Percentiles rank a stretch among this genome's conserved stretches.
These are phyloP conservation scores for Hippasteria phrygiana DNA, from an alignment of 53 echinoderm and acorn worm species.

Conservation along the genomic window DNA sequence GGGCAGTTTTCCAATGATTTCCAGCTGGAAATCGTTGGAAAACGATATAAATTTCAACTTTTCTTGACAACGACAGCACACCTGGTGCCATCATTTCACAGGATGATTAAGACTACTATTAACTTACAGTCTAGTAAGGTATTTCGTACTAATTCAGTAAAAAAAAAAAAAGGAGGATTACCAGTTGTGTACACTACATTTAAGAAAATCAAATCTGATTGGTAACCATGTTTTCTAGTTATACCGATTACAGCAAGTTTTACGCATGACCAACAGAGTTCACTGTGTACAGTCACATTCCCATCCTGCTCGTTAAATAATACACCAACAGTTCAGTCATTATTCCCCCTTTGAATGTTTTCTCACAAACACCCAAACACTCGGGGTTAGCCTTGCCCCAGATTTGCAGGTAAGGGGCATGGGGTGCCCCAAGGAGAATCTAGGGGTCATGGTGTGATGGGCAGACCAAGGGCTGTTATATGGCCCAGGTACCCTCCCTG, in stretches of 20 bases:
- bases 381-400: neutral
- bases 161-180: too few relatives aligned
- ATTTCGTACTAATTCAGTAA: too few relatives aligned
- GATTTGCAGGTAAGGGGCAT: neutral
- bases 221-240: neutral
- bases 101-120: too few relatives aligned
- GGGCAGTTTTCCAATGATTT: too few relatives aligned
- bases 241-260: neutral
- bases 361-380: neutral
- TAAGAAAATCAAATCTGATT: too few relatives aligned
- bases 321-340: slow-evolving; percentile 21
- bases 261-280: neutral
- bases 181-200: too few relatives aligned
- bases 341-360: neutral
- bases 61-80: too few relatives aligned
- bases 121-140: too few relatives aligned
- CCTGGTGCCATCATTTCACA: too few relatives aligned
- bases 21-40: too few relatives aligned
- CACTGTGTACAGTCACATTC: neutral
- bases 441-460: neutral
- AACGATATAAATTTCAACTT: too few relatives aligned
- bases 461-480: slow-evolving; percentile 27
- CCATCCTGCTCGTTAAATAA: slow-evolving; percentile 5
- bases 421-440: neutral
- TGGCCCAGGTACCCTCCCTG: neutral